Evolutionary conservation across 2,888 invertebrate genomes (phyloP), one percentile per base, ranked within the genome.

Genomic region (Apodemia zela): DNA sequence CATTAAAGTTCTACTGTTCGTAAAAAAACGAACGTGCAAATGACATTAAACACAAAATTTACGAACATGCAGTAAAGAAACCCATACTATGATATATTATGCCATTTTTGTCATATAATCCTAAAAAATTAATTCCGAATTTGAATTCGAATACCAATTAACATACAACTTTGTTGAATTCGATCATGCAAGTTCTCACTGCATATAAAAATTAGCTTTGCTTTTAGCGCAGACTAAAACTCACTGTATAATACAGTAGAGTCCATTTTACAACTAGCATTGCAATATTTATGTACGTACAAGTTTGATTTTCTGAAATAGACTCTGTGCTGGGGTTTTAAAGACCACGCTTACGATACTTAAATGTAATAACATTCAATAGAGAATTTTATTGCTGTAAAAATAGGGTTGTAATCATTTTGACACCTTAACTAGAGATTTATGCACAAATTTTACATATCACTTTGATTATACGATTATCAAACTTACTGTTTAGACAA

Each of bases 151-250:
- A 51, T 51, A 21, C 51, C 18, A 51, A 51, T 51, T 51, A 51
- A 51, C 10, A 51, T 51, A 21, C 51, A 51, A 51, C 51, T 51
- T 51, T 51, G 51, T 51, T n/a, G 21, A 51, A 51, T 51, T 51
- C 21, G 21, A 21, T 51, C 51, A 10, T 15, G 42, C 18, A 18
- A 11, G 18, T 21, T 45, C 45, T n/a, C 45, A 45, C n/a, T 45
- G 45, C 45, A 45, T 51, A 21, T 51, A 51, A 51, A 21, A 25
- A 25, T 21, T 21, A 25, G 51, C 18, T 51, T 3, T 21, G 11
- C 15, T 6, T 1, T 17, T n/a, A 45, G 7, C 15, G 5, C 45
- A 45, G n/a, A 45, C 45, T 17, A 45, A 45, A 45, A 45, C 7
- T 17, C 0, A 45, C n/a, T n/a, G 45, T 45, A 45, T n/a, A 1